Evolutionary conservation across 1,140 invertebrate genomes (phyloP), one percentile per base, ranked within the genome.

Genomic region (Vanessa atalanta): DNA sequence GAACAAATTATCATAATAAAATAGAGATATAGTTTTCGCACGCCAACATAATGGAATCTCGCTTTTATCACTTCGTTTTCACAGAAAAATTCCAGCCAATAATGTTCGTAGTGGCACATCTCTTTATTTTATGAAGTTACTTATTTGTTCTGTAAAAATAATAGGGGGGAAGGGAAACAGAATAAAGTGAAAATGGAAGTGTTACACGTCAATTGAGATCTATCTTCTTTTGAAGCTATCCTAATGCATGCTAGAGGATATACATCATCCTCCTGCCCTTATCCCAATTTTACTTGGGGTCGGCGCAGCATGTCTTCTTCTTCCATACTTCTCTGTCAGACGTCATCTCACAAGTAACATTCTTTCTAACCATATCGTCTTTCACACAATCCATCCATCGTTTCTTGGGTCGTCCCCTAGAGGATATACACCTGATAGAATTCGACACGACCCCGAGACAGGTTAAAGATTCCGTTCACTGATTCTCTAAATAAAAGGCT

Each of bases 81-180:
- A 20, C 47, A 47, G 9, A 47, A 47, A 64, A 63, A 63, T 55
- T 57, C 26, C 14, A 67, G 14, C 51, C 63, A 66, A 75, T 70
- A 65, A 70, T 50, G 43, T 57, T 66, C 14, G 60, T 55, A 65
- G 6, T 48, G 53, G 50, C 16, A 31, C 47, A 74, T 60, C 61
- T 70, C 31, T 65, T 50, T 70, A 70, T 70, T 70, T 70, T 70
- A 70, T 75, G 65, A 70, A 43, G 63, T 70, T 75, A 75, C 70
- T 70, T 75, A 68, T 75, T 75, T 66, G 67, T 57, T 16, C 7
- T 9, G 15, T 9, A 26, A 63, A 14, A 26, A 51, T 43, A 15
- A 48, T 51, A 69, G 61, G 23, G 16, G 5, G 26, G 20, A 16
- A 5, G 61, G 47, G 43, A 8, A 1, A 65, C 1, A 20, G 63